Base-by-base conservation (phyloP, 2,113 vertebrate genomes). In the Colinus virginianus region DNA sequence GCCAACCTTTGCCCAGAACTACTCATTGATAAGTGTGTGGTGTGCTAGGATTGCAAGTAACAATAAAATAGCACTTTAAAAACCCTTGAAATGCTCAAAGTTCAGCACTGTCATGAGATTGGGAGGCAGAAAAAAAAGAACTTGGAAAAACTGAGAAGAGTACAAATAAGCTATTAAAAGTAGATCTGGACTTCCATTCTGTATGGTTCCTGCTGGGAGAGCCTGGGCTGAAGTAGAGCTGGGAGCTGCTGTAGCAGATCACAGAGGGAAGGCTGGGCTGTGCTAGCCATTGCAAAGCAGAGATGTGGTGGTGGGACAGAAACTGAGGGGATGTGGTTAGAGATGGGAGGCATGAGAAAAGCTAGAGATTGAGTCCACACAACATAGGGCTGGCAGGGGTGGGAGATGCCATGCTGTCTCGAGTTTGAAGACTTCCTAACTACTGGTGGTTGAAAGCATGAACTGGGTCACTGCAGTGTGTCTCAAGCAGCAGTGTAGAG, bases 211-310 rank as follows among this genome's bases (percentile, higher is more conserved):
- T 61, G 3, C 46, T 81, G 34, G 32, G 32, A 74, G 40, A 34
- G 26, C 32, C 4, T 7, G 18, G 7, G 45, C 66, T 69, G 40
- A 3, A 36, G 8, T 1, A 34, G 53, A 26, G 49, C 20, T 51
- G 34, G 4, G 69, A 72, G 62, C 45, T 84, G 58, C 77, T 62
- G 28, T 56, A 75, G 28, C 43, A 69, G 75, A 75, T 64, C 25
- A 11, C 1, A 1, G 13, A 1, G 1, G 63, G 49, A 77, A 63
- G 49, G 25, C 17, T 0, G 0, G 43, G n/a, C 30, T 67, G 20
- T 72, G 14, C 56, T 78, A 63, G 84, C 49, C 67, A 76, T 87
- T 71, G 72, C 63, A 70, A 14, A 53, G 48, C 21, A 42, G 38
- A 46, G 25, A 55, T 36, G 34, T 28, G 13, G 70, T 2, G 3